Evolutionary conservation across 2,113 vertebrate species (phyloP).

Genomic region (Alces alces): DNA sequence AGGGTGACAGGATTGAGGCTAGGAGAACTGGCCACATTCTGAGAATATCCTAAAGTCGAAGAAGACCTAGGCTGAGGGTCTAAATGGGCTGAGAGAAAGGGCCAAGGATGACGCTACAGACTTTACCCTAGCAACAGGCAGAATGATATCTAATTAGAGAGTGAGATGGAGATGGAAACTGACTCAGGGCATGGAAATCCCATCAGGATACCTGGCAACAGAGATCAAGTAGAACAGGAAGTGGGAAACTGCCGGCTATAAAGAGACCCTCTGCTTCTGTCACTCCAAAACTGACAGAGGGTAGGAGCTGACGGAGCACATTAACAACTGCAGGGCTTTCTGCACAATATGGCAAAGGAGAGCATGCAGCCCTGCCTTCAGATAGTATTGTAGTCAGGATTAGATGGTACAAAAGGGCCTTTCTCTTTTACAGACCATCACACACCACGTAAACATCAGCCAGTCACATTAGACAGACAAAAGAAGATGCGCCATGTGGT

Average conservation of each 20-base stretch:
- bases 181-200: background rate
- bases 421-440: background rate
- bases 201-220: background rate
- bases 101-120: background rate
- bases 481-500: background rate
- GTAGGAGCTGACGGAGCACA: fast-evolving
- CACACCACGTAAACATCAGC: background rate
- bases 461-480: background rate
- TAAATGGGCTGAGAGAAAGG: background rate
- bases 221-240: background rate
- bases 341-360: fast-evolving
- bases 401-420: background rate
- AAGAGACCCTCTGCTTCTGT: background rate
- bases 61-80: background rate
- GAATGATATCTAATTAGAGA: background rate
- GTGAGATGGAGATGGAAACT: background rate
- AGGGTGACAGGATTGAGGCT: background rate
- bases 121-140: background rate
- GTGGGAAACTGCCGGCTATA: background rate
- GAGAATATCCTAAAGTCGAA: background rate
- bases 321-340: fast-evolving
- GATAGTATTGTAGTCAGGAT: background rate
- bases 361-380: background rate
- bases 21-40: background rate
- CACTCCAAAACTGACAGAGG: background rate